Percentiles rank a stretch among this genome's conserved stretches.
phyloP scores from a whole-genome alignment of 2,888 invertebrate genomes.

The Tanypteryx hageni region DNA sequence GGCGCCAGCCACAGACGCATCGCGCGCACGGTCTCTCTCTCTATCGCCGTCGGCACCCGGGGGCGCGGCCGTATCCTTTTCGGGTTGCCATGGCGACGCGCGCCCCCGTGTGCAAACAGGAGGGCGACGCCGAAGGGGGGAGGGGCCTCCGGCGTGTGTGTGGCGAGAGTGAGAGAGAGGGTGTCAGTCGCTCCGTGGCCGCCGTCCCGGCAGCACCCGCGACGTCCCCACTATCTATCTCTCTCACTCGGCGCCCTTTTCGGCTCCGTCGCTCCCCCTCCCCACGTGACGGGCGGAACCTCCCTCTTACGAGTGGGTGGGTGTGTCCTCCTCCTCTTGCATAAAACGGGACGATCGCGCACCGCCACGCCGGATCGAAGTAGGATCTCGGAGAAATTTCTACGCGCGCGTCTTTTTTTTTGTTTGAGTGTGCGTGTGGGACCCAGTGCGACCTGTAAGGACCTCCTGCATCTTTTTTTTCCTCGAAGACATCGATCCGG shows the following conservation, averaged over 20 bases:
- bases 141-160: neutral
- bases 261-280: neutral
- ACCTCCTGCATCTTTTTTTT: neutral
- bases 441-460: neutral
- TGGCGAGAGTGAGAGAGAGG: neutral
- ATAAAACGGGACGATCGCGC: neutral
- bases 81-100: conserved; percentile 52
- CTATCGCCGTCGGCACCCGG: neutral
- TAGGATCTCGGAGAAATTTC: neutral
- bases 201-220: conserved; percentile 40
- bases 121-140: neutral
- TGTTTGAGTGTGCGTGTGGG: neutral
- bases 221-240: neutral
- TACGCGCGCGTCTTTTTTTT: neutral
- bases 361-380: neutral
- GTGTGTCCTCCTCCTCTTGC: neutral
- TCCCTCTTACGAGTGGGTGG: neutral
- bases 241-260: neutral
- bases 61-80: conserved; percentile 30
- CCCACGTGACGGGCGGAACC: neutral
- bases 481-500: neutral
- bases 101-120: conserved; percentile 49
- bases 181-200: conserved; percentile 60
- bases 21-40: neutral
- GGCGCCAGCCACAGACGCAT: conserved; percentile 41